phyloP scores from a whole-genome alignment of 1,140 invertebrate species.

The Papilio dardanus region DNA sequence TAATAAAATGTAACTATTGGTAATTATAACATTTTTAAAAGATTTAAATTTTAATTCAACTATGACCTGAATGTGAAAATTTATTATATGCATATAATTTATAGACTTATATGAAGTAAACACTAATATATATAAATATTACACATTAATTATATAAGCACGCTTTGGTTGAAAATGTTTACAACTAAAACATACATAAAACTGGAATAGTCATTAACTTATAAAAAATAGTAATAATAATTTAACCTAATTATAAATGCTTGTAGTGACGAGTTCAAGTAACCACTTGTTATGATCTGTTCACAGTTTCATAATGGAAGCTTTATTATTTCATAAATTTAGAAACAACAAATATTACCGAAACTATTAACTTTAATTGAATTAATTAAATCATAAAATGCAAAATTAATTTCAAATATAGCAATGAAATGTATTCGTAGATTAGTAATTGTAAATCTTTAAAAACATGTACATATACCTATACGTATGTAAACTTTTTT shows the following conservation, averaged over 20 bases:
- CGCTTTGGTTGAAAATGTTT: background rate
- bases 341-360: background rate
- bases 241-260: slow-evolving; percentile 12
- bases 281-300: background rate
- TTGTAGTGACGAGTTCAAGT: background rate
- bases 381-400: background rate
- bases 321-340: background rate
- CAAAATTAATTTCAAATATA: background rate
- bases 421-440: background rate
- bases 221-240: background rate
- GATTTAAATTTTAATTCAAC: background rate
- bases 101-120: background rate
- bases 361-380: slow-evolving; percentile 6
- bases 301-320: too few relatives aligned
- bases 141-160: background rate
- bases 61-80: background rate
- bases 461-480: slow-evolving; percentile 12
- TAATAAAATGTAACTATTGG: background rate
- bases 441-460: slow-evolving; percentile 15
- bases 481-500: too few relatives aligned
- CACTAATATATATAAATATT: slow-evolving; percentile 2
- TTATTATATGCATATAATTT: background rate
- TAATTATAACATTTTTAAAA: background rate
- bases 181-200: background rate
- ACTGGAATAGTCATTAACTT: background rate